phyloP scores from a whole-genome alignment of 2,113 vertebrate species.

The Malurus elegans region DNA sequence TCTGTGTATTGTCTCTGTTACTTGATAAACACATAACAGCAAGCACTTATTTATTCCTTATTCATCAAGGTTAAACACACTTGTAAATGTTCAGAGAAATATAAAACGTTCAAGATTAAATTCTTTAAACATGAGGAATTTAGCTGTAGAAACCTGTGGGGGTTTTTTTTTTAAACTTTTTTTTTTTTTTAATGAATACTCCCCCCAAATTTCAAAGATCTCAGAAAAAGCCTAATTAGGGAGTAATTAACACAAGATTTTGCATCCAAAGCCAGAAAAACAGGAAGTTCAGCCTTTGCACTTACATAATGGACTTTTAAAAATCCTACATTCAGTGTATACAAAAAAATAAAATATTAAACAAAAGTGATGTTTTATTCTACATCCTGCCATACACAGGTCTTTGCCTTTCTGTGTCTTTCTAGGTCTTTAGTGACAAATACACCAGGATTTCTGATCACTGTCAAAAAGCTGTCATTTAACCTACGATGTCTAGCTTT shows the following conservation, averaged over 20 bases:
- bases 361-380: neutral
- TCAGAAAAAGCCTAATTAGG: neutral
- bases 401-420: neutral
- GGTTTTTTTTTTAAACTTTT: neutral
- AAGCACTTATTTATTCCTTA: neutral
- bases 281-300: neutral
- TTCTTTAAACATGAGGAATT: neutral
- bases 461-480: neutral
- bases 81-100: neutral
- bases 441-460: neutral
- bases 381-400: accelerated
- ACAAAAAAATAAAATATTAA: neutral
- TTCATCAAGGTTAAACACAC: neutral
- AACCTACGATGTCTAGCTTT: neutral
- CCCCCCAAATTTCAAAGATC: neutral
- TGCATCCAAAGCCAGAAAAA: neutral
- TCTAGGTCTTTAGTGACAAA: neutral
- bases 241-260: accelerated
- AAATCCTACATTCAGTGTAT: neutral
- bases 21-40: neutral
- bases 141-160: neutral
- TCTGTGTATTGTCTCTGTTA: neutral
- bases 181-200: neutral
- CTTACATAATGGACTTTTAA: neutral
- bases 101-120: neutral